phyloP scores from a whole-genome alignment of 2,797 vertebrate species.

The Nyctalus aviator region DNA sequence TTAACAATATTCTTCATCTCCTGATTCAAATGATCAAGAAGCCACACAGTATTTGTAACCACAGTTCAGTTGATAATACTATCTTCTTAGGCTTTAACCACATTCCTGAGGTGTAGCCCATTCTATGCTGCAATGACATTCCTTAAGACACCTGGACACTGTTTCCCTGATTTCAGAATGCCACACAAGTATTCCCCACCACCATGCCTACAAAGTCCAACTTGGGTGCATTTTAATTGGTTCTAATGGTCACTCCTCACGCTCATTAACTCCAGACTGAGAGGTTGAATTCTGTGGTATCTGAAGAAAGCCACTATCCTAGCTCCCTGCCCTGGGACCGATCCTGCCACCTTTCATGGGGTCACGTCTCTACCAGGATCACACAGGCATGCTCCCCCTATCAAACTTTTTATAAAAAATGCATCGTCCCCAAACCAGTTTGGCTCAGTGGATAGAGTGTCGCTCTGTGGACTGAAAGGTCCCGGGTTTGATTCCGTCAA shows the following conservation, averaged over 20 bases:
- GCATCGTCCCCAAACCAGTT: background rate
- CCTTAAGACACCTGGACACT: background rate
- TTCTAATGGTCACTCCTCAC: background rate
- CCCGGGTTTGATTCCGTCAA: too few species aligned
- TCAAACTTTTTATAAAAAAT: background rate
- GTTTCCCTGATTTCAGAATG: slow-evolving; percentile 2
- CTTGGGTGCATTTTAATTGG: too few species aligned
- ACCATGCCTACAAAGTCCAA: background rate
- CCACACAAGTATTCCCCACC: background rate
- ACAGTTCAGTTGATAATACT: background rate
- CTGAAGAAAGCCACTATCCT: background rate
- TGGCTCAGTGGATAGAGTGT: too few species aligned
- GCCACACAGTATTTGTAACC: background rate
- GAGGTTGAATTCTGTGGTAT: background rate
- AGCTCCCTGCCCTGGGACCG: background rate
- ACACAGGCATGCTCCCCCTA: background rate
- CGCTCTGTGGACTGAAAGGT: too few species aligned
- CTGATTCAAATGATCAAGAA: background rate
- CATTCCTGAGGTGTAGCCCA: too few species aligned
- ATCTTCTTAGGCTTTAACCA: background rate
- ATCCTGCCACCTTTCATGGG: background rate
- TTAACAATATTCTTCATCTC: background rate
- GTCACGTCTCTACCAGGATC: background rate
- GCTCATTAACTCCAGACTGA: background rate
- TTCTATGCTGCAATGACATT: background rate